Conservation (phyloP, 2,888 invertebrate species). For the Andrena chrysosceles region DNA sequence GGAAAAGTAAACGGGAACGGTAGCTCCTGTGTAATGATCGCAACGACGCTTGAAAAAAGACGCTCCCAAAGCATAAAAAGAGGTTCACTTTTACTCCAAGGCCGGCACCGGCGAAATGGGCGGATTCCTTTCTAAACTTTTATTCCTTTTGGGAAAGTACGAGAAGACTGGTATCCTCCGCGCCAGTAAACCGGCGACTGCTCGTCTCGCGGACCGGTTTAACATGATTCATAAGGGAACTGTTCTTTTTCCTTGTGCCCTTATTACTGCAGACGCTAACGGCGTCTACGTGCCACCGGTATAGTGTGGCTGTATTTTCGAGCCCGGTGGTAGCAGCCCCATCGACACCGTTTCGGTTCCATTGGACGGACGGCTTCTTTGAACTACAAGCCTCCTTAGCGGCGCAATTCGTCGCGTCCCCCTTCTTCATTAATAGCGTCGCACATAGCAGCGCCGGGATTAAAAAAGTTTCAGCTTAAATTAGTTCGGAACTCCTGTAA, state of each 20-base stretch:
- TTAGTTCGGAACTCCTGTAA: slow-evolving; percentile 19
- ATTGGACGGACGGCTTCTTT: slow-evolving; percentile 8
- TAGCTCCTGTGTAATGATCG: slow-evolving; percentile 26
- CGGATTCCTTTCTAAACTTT: slow-evolving; percentile 82
- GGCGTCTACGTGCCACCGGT: neutral
- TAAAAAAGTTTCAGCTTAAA: slow-evolving; percentile 31
- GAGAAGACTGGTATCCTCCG: slow-evolving; percentile 26
- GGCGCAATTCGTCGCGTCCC: slow-evolving; percentile 28
- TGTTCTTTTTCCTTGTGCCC: slow-evolving; percentile 36
- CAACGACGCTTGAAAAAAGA: slow-evolving; percentile 36
- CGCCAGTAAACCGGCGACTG: slow-evolving; percentile 3
- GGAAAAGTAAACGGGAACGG: slow-evolving; percentile 43
- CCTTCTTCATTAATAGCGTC: slow-evolving; percentile 19
- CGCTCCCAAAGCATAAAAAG: slow-evolving; percentile 44
- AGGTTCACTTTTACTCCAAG: slow-evolving; percentile 82
- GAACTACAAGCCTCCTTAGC: slow-evolving; percentile 4
- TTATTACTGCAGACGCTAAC: slow-evolving; percentile 39
- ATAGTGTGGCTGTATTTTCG: slow-evolving; percentile 2
- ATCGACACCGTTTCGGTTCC: slow-evolving; percentile 2
- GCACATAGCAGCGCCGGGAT: slow-evolving; percentile 5
- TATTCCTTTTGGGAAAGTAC: slow-evolving; percentile 81
- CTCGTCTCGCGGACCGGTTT: slow-evolving; percentile 42
- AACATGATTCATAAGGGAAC: slow-evolving; percentile 51
- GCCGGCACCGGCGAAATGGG: slow-evolving; percentile 57
- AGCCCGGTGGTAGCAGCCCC: neutral